Evolutionary conservation across 2,113 vertebrate species (phyloP).

Genomic region (Collichthys lucidus): DNA sequence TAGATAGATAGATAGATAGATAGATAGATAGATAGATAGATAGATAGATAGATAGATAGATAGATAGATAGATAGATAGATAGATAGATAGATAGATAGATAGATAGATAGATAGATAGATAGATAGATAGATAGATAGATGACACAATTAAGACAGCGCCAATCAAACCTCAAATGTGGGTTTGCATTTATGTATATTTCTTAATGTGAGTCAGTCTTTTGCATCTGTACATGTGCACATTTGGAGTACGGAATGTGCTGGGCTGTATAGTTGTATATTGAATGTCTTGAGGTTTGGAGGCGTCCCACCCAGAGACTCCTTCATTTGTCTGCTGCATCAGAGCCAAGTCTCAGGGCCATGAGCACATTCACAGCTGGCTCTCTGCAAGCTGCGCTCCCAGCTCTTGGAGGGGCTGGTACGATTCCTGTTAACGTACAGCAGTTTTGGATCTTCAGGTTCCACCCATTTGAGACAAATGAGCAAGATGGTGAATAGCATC

Average conservation of each 20-base stretch:
- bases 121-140: background rate
- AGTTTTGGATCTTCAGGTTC: conserved; percentile 29
- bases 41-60: background rate
- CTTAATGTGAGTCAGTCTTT: background rate
- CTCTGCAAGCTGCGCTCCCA: conserved; percentile 58
- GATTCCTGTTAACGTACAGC: conserved; percentile 54
- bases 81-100: background rate
- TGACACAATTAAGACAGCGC: background rate
- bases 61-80: background rate
- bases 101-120: conserved; percentile 5
- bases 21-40: background rate
- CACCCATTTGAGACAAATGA: conserved; percentile 13
- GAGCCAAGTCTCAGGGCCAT: conserved; percentile 70
- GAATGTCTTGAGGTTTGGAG: conserved; percentile 52
- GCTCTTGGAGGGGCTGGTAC: conserved; percentile 52
- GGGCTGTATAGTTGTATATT: conserved; percentile 33
- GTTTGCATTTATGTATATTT: background rate
- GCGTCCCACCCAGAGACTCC: conserved; percentile 60
- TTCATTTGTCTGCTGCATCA: conserved; percentile 49
- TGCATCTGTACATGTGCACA: conserved; percentile 19
- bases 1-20: background rate
- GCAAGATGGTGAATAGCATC: conserved; percentile 26
- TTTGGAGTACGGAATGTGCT: conserved; percentile 53
- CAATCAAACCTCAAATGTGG: background rate
- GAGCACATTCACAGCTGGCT: conserved; percentile 79